Base-by-base conservation (phyloP, 1,140 invertebrate genomes). In the Coenobita brevimanus region DNA sequence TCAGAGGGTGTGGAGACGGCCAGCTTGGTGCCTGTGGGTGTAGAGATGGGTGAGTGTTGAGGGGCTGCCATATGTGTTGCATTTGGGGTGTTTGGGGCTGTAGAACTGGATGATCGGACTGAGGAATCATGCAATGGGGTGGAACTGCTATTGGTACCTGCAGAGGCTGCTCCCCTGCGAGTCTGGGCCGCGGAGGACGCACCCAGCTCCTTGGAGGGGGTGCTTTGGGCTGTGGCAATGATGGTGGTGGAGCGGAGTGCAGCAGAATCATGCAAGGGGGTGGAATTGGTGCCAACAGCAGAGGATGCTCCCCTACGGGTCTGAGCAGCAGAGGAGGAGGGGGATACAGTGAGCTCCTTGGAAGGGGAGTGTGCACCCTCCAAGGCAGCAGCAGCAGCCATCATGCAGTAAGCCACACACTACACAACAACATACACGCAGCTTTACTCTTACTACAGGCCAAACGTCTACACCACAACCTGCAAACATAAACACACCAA, bases 1-100 rank as follows among this genome's bases (percentile, higher is more conserved):
- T 82, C 84, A 87, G 78, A 81, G 79, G 78, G 80, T 76, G 83
- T 82, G 89, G 83, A 82, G 50, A 87, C 89, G 76, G 89, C 84
- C 84, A 89, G 89, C 82, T 86, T 87, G 89, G 89, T 82, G 85
- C 83, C 84, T 85, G 88, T 89, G 64, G 89, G 89, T 76, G 83
- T 87, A 81, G 83, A 86, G 60, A 87, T 33, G 50, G 79, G 71
- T 81, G 79, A 87, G 75, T 83, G 69, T 78, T 82, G 76, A 38
- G 80, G 79, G 54, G 64, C 85, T 38, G 30, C 64, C 46, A 71
- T 43, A 27, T 62, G 80, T 62, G 80, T 50, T n/a, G n/a, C n/a
- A n/a, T n/a, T n/a, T 54, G 79, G 71, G 54, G 75, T 64, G 79
- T 64, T 67, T 27, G 24, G 50, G 17, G 60, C 27, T n/a, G n/a